Evolutionary conservation across 2,888 invertebrate species (phyloP).

Genomic region (Epiperipatus broadwayi): DNA sequence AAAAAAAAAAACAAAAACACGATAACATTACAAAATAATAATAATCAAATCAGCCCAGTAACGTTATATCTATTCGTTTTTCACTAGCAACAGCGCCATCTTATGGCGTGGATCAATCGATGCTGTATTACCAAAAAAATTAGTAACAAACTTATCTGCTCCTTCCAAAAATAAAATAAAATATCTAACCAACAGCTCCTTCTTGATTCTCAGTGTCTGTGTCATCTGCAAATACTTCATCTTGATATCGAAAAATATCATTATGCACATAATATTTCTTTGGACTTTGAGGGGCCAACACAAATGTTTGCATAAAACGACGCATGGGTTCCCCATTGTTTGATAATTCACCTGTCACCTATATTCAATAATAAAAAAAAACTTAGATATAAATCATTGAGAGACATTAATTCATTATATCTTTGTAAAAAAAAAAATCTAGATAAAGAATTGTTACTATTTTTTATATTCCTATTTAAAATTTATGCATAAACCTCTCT

Average conservation of each 20-base stretch:
- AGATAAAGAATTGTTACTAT: too few species aligned
- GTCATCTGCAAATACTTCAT: constrained; percentile 43
- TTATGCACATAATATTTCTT: constrained; percentile 98
- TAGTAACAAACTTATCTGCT: too few species aligned
- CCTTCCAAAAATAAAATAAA: too few species aligned
- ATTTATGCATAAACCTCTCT: too few species aligned
- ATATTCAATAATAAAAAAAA: constrained; percentile 15
- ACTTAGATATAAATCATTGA: not conserved
- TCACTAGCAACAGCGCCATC: too few species aligned
- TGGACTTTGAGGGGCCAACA: constrained; percentile 79
- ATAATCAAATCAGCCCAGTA: too few species aligned
- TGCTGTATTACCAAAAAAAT: too few species aligned
- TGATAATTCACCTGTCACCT: constrained; percentile 85
- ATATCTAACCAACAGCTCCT: constrained; percentile 13
- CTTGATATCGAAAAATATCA: constrained; percentile 96
- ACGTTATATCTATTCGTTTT: too few species aligned
- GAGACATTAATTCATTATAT: not conserved
- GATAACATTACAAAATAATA: too few species aligned
- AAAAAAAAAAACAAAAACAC: too few species aligned
- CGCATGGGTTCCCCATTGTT: constrained; percentile 93
- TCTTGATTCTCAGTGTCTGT: constrained; percentile 31
- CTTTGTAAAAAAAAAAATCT: constrained; percentile 4
- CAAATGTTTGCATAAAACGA: constrained; percentile 93
- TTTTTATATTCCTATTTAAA: too few species aligned
- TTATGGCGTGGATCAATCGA: too few species aligned